A percentile compares a stretch with the other conserved stretches of the same genome.
Evolutionary conservation across 2,113 vertebrate genomes (phyloP).

Genomic region (Ammodytes marinus): DNA sequence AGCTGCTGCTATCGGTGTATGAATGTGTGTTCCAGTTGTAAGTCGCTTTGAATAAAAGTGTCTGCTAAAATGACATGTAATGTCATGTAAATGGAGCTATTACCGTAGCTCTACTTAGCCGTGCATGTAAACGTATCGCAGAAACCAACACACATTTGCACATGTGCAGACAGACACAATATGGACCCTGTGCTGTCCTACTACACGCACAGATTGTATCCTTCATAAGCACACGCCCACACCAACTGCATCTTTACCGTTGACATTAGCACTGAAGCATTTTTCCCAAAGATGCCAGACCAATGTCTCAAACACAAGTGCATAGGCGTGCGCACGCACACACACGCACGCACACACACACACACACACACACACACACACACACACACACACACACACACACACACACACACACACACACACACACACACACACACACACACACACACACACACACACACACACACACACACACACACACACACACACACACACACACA

Average conservation of each 20-base stretch:
- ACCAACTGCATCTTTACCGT: slow-evolving; percentile 17
- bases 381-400: slow-evolving; percentile 9
- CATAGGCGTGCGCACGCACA: too few species aligned
- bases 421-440: slow-evolving; percentile 19
- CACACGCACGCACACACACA: too few species aligned
- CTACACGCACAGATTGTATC: slow-evolving; percentile 22
- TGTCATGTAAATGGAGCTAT: too few species aligned
- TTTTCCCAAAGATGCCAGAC: too few species aligned
- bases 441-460: slow-evolving; percentile 22
- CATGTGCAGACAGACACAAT: slow-evolving; percentile 34
- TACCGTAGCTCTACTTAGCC: too few species aligned
- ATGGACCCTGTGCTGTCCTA: slow-evolving; percentile 19
- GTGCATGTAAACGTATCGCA: background rate
- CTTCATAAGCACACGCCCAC: slow-evolving; percentile 25
- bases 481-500: background rate
- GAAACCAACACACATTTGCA: slow-evolving; percentile 18
- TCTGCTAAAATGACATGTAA: too few species aligned
- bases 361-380: background rate
- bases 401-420: background rate
- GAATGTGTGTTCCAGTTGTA: too few species aligned
- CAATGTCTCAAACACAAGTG: too few species aligned
- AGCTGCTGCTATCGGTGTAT: too few species aligned
- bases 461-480: slow-evolving; percentile 3
- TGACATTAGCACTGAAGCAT: slow-evolving; percentile 13
- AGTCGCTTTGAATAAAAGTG: too few species aligned